phyloP scores from a whole-genome alignment of 2,113 vertebrate species.

The Eulemur rufifrons region DNA sequence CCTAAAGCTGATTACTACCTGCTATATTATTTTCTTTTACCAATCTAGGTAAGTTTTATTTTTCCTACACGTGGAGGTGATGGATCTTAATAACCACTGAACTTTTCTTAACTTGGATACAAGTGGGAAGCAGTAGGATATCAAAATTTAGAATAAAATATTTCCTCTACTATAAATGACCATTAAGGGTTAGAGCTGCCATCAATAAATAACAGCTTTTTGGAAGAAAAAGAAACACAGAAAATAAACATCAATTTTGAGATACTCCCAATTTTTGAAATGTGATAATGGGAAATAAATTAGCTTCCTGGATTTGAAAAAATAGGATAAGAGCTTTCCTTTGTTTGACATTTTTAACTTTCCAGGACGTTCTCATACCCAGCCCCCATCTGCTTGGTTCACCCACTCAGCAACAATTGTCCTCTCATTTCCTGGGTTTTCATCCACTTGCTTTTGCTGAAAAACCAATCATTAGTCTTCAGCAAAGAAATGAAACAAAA shows the following conservation, averaged over 20 bases:
- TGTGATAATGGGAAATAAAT: not conserved
- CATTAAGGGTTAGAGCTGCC: not conserved
- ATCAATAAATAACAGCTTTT: not conserved
- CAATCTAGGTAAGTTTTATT: not conserved
- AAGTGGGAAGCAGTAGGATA: not conserved
- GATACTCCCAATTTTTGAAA: not conserved
- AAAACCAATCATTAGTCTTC: not conserved
- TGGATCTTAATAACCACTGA: not conserved
- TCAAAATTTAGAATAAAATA: not conserved
- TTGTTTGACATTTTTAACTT: not conserved
- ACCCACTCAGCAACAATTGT: not conserved
- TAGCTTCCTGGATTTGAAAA: not conserved
- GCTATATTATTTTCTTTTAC: not conserved
- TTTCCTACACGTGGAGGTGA: not conserved
- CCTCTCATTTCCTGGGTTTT: not conserved
- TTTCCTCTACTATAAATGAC: not conserved
- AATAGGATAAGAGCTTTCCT: not conserved
- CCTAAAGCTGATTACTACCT: not conserved
- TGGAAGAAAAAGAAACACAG: not conserved
- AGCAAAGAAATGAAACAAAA: not conserved
- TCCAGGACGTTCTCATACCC: not conserved
- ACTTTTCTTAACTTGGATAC: not conserved
- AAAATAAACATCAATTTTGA: not conserved
- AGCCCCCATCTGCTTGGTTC: not conserved
- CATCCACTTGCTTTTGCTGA: not conserved